phyloP scores from a whole-genome alignment of 37 sponge, comb jelly and placozoan species.

The Axinella damicornis region DNA sequence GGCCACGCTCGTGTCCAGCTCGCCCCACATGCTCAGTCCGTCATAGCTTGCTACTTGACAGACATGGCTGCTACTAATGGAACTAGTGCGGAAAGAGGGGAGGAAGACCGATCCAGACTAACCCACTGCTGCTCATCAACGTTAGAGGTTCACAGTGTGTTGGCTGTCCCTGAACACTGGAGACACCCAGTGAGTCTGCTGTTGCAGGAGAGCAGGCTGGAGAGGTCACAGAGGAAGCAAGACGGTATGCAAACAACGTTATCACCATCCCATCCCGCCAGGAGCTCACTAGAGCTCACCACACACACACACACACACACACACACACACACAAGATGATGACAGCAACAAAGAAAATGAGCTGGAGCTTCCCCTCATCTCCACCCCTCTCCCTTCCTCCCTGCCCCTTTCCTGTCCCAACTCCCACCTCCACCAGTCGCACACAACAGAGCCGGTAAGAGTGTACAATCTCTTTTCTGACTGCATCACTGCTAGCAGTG shows the following conservation, averaged over 20 bases:
- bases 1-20: constrained; percentile 17
- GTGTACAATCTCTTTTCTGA: no score
- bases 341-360: constrained; percentile 1
- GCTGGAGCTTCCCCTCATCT: not conserved
- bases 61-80: not conserved
- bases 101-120: not conserved
- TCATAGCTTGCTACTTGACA: constrained; percentile 14
- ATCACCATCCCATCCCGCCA: no score
- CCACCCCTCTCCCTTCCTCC: constrained; percentile 16
- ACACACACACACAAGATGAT: not conserved
- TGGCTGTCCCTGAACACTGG: constrained; percentile 16
- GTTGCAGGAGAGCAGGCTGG: not conserved
- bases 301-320: not conserved
- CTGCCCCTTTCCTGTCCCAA: constrained; percentile 24
- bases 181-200: constrained; percentile 4
- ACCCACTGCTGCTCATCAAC: not conserved
- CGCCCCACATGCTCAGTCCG: constrained; percentile 1
- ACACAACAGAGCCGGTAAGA: not conserved
- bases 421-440: constrained; percentile 13
- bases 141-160: constrained; percentile 12
- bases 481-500: no score
- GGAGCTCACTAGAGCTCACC: no score
- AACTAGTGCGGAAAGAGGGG: not conserved
- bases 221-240: not conserved
- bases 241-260: no score